These are phyloP conservation scores for Pardalotus punctatus DNA, from an alignment of 2,113 vertebrate genomes.

Conservation along the genomic window DNA sequence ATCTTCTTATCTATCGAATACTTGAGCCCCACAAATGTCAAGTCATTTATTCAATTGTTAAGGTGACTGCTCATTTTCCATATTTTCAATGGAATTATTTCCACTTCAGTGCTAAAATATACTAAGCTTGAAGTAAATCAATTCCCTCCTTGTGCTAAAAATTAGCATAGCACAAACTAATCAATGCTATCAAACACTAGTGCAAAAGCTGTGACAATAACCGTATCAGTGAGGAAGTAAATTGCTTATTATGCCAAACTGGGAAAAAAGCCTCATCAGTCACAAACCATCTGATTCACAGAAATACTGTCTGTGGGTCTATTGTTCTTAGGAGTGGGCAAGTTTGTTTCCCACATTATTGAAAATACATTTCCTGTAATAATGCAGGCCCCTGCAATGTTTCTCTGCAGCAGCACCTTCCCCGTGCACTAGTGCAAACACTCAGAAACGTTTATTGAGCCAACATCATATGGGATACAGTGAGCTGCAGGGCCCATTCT, in stretches of 20 bases:
- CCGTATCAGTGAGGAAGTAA: constrained; percentile 59
- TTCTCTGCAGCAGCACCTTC: not conserved
- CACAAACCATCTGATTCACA: constrained; percentile 54
- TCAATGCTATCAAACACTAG: constrained; percentile 56
- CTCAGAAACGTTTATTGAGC: not conserved
- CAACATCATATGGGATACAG: fast-evolving
- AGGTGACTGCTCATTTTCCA: constrained; percentile 75
- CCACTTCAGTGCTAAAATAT: constrained; percentile 80
- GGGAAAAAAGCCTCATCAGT: constrained; percentile 52
- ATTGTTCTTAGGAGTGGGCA: not conserved
- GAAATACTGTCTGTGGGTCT: constrained; percentile 9
- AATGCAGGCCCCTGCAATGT: not conserved
- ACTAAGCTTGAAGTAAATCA: constrained; percentile 80
- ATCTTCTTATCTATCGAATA: constrained; percentile 77
- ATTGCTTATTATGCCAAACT: constrained; percentile 68
- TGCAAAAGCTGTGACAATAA: constrained; percentile 69
- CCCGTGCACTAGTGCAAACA: not conserved
- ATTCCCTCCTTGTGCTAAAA: constrained; percentile 60
- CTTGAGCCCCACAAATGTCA: constrained; percentile 80
- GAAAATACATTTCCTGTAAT: fast-evolving
- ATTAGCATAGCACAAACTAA: constrained; percentile 59
- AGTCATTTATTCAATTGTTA: constrained; percentile 81
- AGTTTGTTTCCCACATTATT: not conserved
- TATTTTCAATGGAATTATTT: constrained; percentile 78
- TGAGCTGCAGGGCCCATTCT: not conserved